Evolutionary conservation across 1,140 invertebrate species (phyloP).

Genomic region (Globodera ellingtonae): DNA sequence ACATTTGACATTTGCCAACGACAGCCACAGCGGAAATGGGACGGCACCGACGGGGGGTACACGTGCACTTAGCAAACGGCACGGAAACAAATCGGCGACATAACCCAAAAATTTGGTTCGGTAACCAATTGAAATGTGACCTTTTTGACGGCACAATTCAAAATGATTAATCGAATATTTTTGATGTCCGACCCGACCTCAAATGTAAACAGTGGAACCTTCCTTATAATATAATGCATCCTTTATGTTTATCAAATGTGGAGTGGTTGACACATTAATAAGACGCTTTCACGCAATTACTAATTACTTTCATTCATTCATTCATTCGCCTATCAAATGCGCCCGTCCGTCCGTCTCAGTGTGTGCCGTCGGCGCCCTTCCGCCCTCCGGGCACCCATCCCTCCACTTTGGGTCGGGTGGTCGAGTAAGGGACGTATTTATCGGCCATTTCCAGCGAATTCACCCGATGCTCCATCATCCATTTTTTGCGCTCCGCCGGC

Average conservation of each 20-base stretch:
- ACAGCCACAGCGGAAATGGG: slow-evolving; percentile 48
- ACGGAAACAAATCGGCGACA: slow-evolving; percentile 44
- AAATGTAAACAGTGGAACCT: too few species aligned
- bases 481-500: slow-evolving; percentile 45
- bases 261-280: too few species aligned
- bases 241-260: too few species aligned
- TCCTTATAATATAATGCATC: too few species aligned
- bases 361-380: slow-evolving; percentile 16
- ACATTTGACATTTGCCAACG: slow-evolving; percentile 64
- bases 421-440: slow-evolving; percentile 64
- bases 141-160: too few species aligned
- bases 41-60: slow-evolving; percentile 51
- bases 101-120: slow-evolving; percentile 52
- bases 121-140: slow-evolving; percentile 37
- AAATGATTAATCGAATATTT: too few species aligned
- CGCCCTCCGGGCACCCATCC: slow-evolving; percentile 56
- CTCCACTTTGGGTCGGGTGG: slow-evolving; percentile 61
- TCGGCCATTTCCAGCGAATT: slow-evolving; percentile 51
- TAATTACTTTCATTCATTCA: background rate
- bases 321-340: background rate
- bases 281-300: too few species aligned
- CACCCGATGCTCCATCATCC: slow-evolving; percentile 57
- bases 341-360: background rate
- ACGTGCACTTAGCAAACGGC: slow-evolving; percentile 49
- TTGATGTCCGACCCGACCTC: too few species aligned